Conservation (phyloP, 1,140 invertebrate genomes). For the Drosophila tristis region DNA sequence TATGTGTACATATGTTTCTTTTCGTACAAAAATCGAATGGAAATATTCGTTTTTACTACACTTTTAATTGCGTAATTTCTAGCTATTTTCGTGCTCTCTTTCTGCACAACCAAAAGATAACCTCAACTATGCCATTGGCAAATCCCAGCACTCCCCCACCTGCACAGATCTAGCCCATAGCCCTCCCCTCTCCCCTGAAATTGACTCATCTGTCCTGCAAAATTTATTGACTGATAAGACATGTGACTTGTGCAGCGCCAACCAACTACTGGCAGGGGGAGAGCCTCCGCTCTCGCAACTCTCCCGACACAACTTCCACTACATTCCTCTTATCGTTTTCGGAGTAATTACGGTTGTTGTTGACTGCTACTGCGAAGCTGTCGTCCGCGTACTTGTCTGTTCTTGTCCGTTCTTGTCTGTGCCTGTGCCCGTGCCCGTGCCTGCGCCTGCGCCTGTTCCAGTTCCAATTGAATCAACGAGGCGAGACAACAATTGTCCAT, state of each 20-base stretch:
- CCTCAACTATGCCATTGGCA: background rate
- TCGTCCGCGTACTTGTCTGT: background rate
- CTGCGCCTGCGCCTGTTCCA: constrained; percentile 6
- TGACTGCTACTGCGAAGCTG: constrained; percentile 32
- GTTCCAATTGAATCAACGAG: constrained; percentile 43
- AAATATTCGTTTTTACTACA: too few species aligned
- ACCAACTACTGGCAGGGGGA: background rate
- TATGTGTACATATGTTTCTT: too few species aligned
- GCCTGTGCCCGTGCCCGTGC: constrained; percentile 26
- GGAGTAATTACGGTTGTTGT: constrained; percentile 71
- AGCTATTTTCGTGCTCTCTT: too few species aligned
- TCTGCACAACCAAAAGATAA: too few species aligned
- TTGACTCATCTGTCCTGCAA: constrained; percentile 27
- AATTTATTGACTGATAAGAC: constrained; percentile 46
- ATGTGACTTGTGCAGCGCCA: constrained; percentile 36
- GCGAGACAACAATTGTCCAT: constrained; percentile 75
- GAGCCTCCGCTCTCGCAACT: background rate
- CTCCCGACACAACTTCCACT: constrained; percentile 31
- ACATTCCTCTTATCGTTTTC: constrained; percentile 29
- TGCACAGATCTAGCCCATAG: too few species aligned
- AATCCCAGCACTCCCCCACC: too few species aligned
- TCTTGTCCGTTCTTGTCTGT: constrained; percentile 10
- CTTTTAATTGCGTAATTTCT: background rate
- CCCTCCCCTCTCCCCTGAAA: background rate
- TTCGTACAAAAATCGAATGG: too few species aligned